phyloP scores from a whole-genome alignment of 2,113 vertebrate species.

The Poeciliopsis prolifica region DNA sequence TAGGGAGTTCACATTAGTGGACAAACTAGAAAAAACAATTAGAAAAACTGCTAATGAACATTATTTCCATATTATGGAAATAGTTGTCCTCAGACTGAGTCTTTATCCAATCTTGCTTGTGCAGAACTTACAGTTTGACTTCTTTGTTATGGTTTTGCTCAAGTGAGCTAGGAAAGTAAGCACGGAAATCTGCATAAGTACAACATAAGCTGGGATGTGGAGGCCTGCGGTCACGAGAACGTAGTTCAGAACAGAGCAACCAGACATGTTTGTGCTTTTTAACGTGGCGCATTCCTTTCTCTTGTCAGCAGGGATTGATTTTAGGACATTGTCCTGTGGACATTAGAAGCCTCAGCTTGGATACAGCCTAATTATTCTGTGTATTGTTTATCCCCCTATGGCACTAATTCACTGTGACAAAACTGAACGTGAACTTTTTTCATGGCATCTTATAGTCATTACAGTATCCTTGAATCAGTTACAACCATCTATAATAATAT shows the following conservation, averaged over 20 bases:
- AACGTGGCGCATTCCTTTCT: constrained; percentile 45
- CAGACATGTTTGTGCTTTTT: constrained; percentile 61
- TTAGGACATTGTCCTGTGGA: constrained; percentile 66
- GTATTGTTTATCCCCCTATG: constrained; percentile 64
- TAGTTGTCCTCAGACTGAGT: constrained; percentile 25
- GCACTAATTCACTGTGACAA: constrained; percentile 61
- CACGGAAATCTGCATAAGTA: constrained; percentile 58
- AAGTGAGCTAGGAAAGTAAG: constrained; percentile 61
- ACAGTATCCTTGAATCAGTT: constrained; percentile 61
- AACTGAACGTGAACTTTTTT: constrained; percentile 44
- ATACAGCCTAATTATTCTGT: constrained; percentile 68
- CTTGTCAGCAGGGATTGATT: constrained; percentile 67
- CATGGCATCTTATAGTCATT: constrained; percentile 51
- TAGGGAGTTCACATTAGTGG: constrained; percentile 9
- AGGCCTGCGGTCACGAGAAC: constrained; percentile 55
- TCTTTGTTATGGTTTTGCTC: constrained; percentile 57
- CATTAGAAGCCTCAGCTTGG: constrained; percentile 63
- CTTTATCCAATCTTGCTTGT: constrained; percentile 33
- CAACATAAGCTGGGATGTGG: constrained; percentile 61
- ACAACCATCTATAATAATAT: constrained; percentile 71
- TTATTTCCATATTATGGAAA: constrained; percentile 49
- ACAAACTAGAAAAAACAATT: neutral
- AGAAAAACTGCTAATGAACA: constrained; percentile 35
- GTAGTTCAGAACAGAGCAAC: constrained; percentile 49
- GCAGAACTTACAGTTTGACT: constrained; percentile 21